A percentile compares a stretch with the other conserved stretches of the same genome.
These are phyloP conservation scores for Heliconius sara DNA, from an alignment of 2,888 invertebrate genomes.

Conservation along the genomic window DNA sequence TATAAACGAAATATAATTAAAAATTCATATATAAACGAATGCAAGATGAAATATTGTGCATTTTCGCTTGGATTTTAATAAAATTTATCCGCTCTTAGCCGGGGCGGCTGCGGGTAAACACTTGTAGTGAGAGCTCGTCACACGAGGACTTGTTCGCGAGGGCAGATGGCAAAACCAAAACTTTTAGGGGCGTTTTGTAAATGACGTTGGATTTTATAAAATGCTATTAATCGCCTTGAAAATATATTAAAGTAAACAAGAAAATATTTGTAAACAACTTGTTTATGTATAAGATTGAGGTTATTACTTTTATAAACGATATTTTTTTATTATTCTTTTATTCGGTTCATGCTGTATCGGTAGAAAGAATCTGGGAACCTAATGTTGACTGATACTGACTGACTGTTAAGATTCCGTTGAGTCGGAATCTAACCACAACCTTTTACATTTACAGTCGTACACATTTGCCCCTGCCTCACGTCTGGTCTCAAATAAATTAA, in stretches of 20 bases:
- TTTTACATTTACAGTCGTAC: too few species aligned
- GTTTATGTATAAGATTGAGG: not conserved
- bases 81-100: conserved; percentile 36
- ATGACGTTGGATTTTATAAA: conserved; percentile 18
- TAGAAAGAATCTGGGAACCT: too few species aligned
- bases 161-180: conserved; percentile 36
- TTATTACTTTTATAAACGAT: not conserved
- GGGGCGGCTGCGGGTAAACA: conserved; percentile 41
- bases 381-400: too few species aligned
- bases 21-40: not conserved
- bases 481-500: not conserved
- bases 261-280: too few species aligned
- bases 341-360: too few species aligned
- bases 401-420: too few species aligned
- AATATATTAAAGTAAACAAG: not conserved
- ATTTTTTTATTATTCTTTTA: not conserved
- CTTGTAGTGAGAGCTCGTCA: conserved; percentile 39
- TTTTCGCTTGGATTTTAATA: conserved; percentile 36
- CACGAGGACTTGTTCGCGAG: conserved; percentile 42
- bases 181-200: conserved; percentile 35
- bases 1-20: not conserved
- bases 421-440: too few species aligned
- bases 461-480: too few species aligned
- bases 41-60: not conserved
- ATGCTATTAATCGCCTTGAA: conserved; percentile 1